These are phyloP conservation scores for Sclerodermus sp. DNA, from an alignment of 2,888 invertebrate genomes.

Conservation along the genomic window DNA sequence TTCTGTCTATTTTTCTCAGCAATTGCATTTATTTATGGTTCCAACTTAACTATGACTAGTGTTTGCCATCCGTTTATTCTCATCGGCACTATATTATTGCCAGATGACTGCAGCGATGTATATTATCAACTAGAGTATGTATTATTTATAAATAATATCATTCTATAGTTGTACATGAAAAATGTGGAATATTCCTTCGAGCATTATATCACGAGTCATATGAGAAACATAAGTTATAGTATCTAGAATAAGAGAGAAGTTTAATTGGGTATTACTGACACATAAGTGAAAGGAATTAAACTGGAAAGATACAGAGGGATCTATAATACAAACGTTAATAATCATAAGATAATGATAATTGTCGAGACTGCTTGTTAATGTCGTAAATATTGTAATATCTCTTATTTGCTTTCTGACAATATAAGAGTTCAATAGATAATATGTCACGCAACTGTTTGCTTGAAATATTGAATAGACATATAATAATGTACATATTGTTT, in stretches of 20 bases:
- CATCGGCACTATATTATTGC: slow-evolving; percentile 70
- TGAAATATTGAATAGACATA: slow-evolving; percentile 14
- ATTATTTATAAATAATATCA: slow-evolving; percentile 3
- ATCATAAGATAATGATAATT: slow-evolving; percentile 28
- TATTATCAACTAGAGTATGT: slow-evolving; percentile 78
- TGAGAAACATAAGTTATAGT: not conserved
- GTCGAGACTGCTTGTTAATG: slow-evolving; percentile 17
- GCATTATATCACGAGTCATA: not conserved
- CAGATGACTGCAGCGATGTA: slow-evolving; percentile 82
- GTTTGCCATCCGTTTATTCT: slow-evolving; percentile 79
- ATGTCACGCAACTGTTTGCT: slow-evolving; percentile 25
- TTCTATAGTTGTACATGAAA: not conserved
- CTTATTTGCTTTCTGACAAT: slow-evolving; percentile 28
- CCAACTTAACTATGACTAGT: slow-evolving; percentile 82
- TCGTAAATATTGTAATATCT: slow-evolving; percentile 32
- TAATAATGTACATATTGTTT: slow-evolving; percentile 42
- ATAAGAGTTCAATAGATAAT: slow-evolving; percentile 33
- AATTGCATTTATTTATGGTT: slow-evolving; percentile 71
- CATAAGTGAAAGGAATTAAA: slow-evolving; percentile 15
- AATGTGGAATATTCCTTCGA: too few relatives aligned
- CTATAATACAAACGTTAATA: slow-evolving; percentile 25
- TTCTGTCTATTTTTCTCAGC: slow-evolving; percentile 69
- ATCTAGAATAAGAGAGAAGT: not conserved
- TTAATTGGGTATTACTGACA: slow-evolving; percentile 12
- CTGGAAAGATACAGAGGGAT: slow-evolving; percentile 32